Base-by-base conservation (phyloP, 2,888 invertebrate species). In the Nymphalis polychloros region DNA sequence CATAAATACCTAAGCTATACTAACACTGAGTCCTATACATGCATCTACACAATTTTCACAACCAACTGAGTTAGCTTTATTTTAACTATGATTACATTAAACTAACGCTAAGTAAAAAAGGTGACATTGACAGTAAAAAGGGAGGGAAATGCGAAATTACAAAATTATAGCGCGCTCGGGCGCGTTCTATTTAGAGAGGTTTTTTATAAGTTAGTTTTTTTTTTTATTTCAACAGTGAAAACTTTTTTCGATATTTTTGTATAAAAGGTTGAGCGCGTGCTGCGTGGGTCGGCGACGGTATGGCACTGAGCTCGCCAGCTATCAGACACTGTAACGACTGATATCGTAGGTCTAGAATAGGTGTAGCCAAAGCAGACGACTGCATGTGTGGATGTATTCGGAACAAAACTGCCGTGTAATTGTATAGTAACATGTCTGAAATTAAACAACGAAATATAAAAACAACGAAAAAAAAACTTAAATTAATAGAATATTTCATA, bases 311-410 rank as follows among this genome's bases (percentile, higher is more conserved):
- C 82, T 74, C 72, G 74, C 70, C 77, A 81, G 79, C 85, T 87
- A 87, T 86, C 88, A 86, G 85, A 78, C 84, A 64, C 81, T 80
- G 83, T 81, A 81, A 78, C 83, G 77, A 77, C 81, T 86, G 88
- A 86, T 87, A 88, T 73, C 78, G 80, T 81, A 82, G 83, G 84
- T 89, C 90, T 90, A 89, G 89, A 79, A 84, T 85, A 86, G 83
- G 78, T 83, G 81, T 86, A 86, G 84, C 60, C 62, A 53, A 52
- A 52, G 52, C 23, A 52, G 52, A 52, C 52, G 19, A 20, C 63
- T 70, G 64, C 67, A 71, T 72, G 68, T 73, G 63, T 71, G 70
- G 72, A 71, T 62, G 68, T 60, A 64, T 65, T 59, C 64, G 31
- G 66, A 19, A 48, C 48, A 57, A 61, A n/a, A 23, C 41, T 41